Evolutionary conservation across 2,888 invertebrate genomes (phyloP).

Genomic region (Ormyrus rosae): DNA sequence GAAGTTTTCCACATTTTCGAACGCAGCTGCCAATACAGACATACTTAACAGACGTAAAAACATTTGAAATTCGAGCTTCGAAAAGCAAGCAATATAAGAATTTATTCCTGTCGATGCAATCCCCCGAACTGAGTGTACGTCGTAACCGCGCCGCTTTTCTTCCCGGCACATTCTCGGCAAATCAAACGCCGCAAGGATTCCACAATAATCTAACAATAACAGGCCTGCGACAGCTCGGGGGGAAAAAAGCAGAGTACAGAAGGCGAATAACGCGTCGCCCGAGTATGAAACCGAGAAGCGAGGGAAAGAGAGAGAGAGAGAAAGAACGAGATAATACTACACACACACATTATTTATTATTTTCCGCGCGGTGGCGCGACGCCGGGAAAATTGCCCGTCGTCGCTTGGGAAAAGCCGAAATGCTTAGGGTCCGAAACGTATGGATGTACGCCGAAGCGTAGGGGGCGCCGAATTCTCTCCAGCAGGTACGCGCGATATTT

Average conservation of each 20-base stretch:
- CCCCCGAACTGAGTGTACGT: no score
- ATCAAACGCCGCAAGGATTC: background rate
- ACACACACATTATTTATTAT: slow-evolving; percentile 40
- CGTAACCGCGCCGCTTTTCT: no score
- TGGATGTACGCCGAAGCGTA: background rate
- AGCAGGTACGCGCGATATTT: background rate
- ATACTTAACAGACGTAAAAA: no score
- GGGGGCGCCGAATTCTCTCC: background rate
- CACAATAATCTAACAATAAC: background rate
- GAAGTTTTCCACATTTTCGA: no score
- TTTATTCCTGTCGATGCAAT: no score
- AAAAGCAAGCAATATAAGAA: no score
- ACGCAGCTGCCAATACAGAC: no score
- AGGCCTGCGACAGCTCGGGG: background rate
- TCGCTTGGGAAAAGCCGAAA: slow-evolving; percentile 25
- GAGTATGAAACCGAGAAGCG: slow-evolving; percentile 1
- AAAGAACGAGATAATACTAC: background rate
- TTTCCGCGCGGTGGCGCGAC: slow-evolving; percentile 11
- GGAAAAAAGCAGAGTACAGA: background rate
- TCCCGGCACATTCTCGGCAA: no score
- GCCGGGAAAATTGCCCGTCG: slow-evolving; percentile 14
- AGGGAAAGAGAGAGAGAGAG: background rate
- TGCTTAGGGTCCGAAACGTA: background rate
- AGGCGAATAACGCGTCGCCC: background rate
- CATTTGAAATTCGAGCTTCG: no score